Conservation (phyloP, 1,140 invertebrate species). For the Drosophila lacertosa region DNA sequence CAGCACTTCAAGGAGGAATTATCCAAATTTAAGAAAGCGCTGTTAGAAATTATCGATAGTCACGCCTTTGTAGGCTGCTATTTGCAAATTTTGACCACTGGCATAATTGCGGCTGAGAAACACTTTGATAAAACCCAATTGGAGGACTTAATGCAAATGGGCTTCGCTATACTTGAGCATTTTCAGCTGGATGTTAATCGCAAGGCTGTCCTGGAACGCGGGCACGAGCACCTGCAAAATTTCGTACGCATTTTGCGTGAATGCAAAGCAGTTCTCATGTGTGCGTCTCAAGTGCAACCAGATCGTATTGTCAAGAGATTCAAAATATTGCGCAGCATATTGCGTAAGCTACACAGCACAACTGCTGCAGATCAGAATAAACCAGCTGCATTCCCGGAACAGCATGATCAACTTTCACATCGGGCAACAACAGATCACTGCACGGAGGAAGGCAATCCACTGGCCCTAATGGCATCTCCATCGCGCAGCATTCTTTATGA, state of each 20-base stretch:
- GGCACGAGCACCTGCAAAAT: conserved; percentile 60
- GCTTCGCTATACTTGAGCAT: conserved; percentile 61
- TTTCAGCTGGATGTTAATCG: conserved; percentile 65
- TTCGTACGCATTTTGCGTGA: conserved; percentile 65
- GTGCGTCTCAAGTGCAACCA: conserved; percentile 67
- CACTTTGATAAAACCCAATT: conserved; percentile 53
- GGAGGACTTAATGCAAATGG: conserved; percentile 65
- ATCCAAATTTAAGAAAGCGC: conserved; percentile 60
- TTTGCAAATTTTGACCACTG: conserved; percentile 55
- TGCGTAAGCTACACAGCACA: conserved; percentile 61
- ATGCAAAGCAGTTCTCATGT: conserved; percentile 75
- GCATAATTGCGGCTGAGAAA: conserved; percentile 52
- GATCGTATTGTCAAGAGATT: conserved; percentile 75
- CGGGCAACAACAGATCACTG: background rate
- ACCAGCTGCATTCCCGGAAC: background rate
- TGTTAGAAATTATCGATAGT: conserved; percentile 76
- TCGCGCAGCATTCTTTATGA: conserved; percentile 69
- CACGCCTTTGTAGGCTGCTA: conserved; percentile 62
- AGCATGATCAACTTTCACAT: background rate
- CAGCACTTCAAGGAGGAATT: conserved; percentile 80
- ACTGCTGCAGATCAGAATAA: conserved; percentile 20
- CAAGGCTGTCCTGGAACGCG: conserved; percentile 39
- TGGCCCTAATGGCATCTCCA: conserved; percentile 16
- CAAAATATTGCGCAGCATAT: conserved; percentile 68
- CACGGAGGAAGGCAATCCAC: background rate